phyloP scores from a whole-genome alignment of 1,140 invertebrate species.

The Ephestia elutella region DNA sequence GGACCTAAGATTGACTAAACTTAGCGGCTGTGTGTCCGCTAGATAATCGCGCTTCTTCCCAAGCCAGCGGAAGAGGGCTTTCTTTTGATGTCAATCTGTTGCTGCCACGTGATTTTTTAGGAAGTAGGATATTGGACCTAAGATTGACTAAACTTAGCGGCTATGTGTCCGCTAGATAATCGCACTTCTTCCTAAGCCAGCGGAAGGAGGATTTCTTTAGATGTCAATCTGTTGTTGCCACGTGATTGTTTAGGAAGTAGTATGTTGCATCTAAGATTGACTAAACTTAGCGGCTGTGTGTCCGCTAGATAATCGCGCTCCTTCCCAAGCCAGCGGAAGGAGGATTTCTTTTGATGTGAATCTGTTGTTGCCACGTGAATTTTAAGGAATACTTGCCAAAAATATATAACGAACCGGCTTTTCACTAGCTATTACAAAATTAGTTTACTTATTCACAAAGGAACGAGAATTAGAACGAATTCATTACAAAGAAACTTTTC shows the following conservation, averaged over 20 bases:
- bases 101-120: constrained; percentile 11
- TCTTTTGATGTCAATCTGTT: constrained; percentile 20
- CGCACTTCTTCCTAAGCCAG: constrained; percentile 9
- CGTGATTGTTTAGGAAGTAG: constrained; percentile 10
- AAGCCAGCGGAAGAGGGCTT: constrained; percentile 14
- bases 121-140: not conserved
- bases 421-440: not conserved
- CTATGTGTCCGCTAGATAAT: constrained; percentile 1
- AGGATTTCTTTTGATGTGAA: constrained; percentile 18
- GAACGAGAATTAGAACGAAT: not conserved
- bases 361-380: constrained; percentile 14
- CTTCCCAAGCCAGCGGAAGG: constrained; percentile 16
- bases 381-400: constrained; percentile 10
- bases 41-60: constrained; percentile 20
- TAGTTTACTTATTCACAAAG: not conserved
- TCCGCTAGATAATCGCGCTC: constrained; percentile 18
- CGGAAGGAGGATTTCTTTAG: constrained; percentile 18
- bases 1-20: not conserved
- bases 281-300: not conserved
- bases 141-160: not conserved
- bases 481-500: too few species aligned
- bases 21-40: not conserved
- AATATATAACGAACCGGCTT: not conserved
- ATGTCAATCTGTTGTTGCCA: constrained; percentile 16
- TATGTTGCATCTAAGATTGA: too few species aligned